Conservation (phyloP, 2,113 vertebrate genomes). For the Prinia subflava region DNA sequence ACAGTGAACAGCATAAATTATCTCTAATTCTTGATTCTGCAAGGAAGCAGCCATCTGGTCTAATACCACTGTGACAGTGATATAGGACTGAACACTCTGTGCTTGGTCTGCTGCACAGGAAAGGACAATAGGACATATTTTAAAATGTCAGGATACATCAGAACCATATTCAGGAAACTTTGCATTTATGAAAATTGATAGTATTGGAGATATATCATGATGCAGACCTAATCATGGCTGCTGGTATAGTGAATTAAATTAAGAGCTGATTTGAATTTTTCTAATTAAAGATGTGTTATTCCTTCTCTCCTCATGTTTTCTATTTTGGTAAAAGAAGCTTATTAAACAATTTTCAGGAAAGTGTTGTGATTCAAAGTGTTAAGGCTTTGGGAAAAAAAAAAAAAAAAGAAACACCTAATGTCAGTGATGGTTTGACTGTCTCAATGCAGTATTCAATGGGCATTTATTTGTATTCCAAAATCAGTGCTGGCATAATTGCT, state of each 20-base stretch:
- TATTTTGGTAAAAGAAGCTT: conserved; percentile 28
- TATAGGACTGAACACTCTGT: conserved; percentile 77
- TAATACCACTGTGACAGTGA: conserved; percentile 79
- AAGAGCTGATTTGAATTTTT: conserved; percentile 74
- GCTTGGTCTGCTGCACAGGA: conserved; percentile 81
- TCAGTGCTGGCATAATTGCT: neutral
- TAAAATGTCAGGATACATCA: conserved; percentile 83
- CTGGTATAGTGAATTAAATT: conserved; percentile 75
- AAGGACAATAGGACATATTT: conserved; percentile 87
- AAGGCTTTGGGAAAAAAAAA: neutral
- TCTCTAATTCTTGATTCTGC: conserved; percentile 80
- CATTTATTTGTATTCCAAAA: neutral
- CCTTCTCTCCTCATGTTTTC: conserved; percentile 41
- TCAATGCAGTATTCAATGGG: neutral
- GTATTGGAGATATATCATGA: conserved; percentile 78
- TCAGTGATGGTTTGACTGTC: neutral
- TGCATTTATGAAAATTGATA: conserved; percentile 85
- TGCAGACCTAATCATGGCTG: conserved; percentile 75
- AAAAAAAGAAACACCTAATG: neutral
- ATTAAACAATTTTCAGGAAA: conserved; percentile 25
- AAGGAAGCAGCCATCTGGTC: conserved; percentile 86
- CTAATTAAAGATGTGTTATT: conserved; percentile 72
- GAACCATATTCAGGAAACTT: conserved; percentile 79
- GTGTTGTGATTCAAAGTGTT: neutral
- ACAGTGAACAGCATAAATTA: conserved; percentile 82